Conservation (phyloP, 92 coral and sea anemone genomes). For the Epizoanthus illoricatus region DNA sequence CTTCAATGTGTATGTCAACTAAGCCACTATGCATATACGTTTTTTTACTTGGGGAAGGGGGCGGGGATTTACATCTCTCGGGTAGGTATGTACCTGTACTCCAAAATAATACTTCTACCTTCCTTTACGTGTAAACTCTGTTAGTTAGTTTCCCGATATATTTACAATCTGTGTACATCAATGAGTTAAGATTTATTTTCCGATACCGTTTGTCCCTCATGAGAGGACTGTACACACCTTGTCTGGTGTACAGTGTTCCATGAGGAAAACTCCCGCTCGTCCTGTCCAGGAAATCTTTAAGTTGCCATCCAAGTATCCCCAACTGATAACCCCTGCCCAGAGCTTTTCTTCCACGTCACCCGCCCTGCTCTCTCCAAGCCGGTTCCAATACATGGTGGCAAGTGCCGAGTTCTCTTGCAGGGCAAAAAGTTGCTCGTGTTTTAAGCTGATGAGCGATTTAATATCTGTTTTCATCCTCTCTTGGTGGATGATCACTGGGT, state of each 20-base stretch:
- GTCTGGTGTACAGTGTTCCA: slow-evolving; percentile 90
- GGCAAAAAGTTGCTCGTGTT: slow-evolving; percentile 65
- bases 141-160: not conserved
- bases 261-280: slow-evolving; percentile 59
- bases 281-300: slow-evolving; percentile 73
- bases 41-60: too few relatives aligned
- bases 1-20: too few relatives aligned
- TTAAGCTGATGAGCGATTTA: slow-evolving; percentile 62
- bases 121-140: not conserved
- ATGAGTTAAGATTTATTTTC: too few relatives aligned
- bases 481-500: slow-evolving; percentile 68
- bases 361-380: slow-evolving; percentile 47
- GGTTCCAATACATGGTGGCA: slow-evolving; percentile 65
- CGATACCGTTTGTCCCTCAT: too few relatives aligned
- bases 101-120: too few relatives aligned
- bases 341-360: slow-evolving; percentile 50
- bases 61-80: too few relatives aligned
- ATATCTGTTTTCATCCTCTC: slow-evolving; percentile 68
- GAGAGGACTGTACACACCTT: slow-evolving; percentile 49
- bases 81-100: too few relatives aligned
- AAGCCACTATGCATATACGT: too few relatives aligned
- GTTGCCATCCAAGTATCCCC: slow-evolving; percentile 85
- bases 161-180: too few relatives aligned
- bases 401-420: slow-evolving; percentile 74
- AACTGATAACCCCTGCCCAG: slow-evolving; percentile 86